These are phyloP conservation scores for Harpagoxenus sublaevis DNA, from an alignment of 2,888 invertebrate genomes.

Conservation along the genomic window DNA sequence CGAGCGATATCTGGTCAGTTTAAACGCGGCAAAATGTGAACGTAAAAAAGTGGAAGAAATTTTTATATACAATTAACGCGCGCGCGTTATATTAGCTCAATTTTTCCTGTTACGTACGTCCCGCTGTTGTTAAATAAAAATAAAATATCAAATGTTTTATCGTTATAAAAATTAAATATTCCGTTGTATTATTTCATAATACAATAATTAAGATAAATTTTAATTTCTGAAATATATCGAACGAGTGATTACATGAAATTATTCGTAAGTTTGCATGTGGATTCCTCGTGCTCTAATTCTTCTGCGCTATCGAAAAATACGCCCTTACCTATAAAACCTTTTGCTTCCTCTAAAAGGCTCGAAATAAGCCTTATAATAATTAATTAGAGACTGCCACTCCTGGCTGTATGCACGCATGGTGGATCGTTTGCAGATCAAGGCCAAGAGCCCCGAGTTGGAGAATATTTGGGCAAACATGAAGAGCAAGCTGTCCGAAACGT, in stretches of 20 bases:
- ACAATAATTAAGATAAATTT: not conserved
- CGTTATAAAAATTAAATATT: not conserved
- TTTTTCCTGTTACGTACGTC: no score
- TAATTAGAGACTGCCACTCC: no score
- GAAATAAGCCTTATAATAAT: no score
- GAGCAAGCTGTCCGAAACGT: conserved; percentile 76
- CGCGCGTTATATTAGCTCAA: not conserved
- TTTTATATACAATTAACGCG: not conserved
- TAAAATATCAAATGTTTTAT: not conserved
- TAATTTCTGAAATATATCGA: not conserved
- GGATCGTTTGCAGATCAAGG: conserved; percentile 77
- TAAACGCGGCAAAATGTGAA: not conserved
- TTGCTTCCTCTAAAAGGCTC: no score
- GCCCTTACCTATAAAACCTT: no score
- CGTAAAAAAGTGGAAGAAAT: not conserved
- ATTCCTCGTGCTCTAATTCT: not conserved
- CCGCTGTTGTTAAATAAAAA: not conserved
- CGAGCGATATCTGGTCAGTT: not conserved
- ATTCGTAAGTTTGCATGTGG: not conserved
- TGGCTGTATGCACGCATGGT: not conserved
- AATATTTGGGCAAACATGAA: conserved; percentile 79
- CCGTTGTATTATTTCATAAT: not conserved
- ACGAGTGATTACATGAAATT: not conserved
- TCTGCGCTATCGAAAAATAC: not conserved
- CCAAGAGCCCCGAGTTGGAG: conserved; percentile 82